Base-by-base conservation (phyloP, 2,113 vertebrate genomes). In the Megaptera novaeangliae region DNA sequence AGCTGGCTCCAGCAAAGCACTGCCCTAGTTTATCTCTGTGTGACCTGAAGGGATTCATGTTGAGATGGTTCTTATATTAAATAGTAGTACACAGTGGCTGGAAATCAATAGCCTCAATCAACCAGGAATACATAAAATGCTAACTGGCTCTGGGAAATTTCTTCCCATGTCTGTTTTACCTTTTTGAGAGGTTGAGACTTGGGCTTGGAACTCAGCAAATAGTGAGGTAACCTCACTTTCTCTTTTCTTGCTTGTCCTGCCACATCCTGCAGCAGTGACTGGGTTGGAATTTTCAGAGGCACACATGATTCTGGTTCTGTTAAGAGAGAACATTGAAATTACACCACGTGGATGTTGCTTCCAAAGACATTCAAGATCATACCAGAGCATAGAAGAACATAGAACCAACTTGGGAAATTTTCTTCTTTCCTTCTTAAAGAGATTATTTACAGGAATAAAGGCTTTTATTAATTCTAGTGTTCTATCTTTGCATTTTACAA, bases 201-300 rank as follows among this genome's bases (percentile, higher is more conserved):
- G 86, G 99, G 98, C 93, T 99, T 99, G 87, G 96, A 97, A 49
- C 97, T 9, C 69, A 98, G 98, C 97, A 99, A 96, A 23, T 97
- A 99, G 25, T 87, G 39, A 0, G 99, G 99, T 2, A 99, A 97
- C 95, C 86, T 97, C 94, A 99, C 98, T 98, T 98, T 98, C 34
- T 98, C 97, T 97, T 96, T 99, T 92, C 99, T 99, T 61, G 98
- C 98, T 46, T 98, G 98, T 94, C 99, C 99, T 9, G 98, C 97
- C 75, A 98, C 99, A 93, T 99, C 98, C 90, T 99, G 85, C n/a
- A 96, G 80, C 94, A 99, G 91, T 27, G 98, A 98, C 91, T 64
- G 98, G 75, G 97, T 96, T 77, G 97, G 97, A 36, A 3, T 55
- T n/a, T 91, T 97, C 87, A 98, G 9, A 0, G 92, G 68, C 44